Base-by-base conservation (phyloP, 2,113 vertebrate genomes). In the Macquaria ambigua region DNA sequence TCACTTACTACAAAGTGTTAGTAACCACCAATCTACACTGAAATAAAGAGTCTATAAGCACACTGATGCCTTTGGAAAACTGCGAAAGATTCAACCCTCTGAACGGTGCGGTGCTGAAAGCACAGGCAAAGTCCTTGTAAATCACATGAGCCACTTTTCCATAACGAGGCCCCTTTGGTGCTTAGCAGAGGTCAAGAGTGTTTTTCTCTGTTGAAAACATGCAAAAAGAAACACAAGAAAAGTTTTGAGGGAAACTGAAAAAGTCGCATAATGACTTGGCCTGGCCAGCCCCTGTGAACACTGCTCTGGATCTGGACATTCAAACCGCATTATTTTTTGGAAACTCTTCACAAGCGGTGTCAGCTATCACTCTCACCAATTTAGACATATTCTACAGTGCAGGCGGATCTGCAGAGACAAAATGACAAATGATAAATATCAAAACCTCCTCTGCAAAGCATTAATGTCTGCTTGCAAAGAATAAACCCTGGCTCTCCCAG, bases 381-480 rank as follows among this genome's bases (percentile, higher is more conserved):
- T 85, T 68, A 77, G 82, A 89, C 55, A 23, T 75, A 77, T 82
- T 83, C 71, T 52, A 67, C 59, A 78, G 68, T 78, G 79, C 50
- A 55, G 62, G 53, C 61, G 81, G 84, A 94, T 91, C 82, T 73
- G 72, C 74, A 70, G 74, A 82, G 81, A 86, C 85, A 77, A 93
- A 93, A 92, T 87, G 87, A 92, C 89, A 92, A 88, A 93, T 89
- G 89, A 91, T 92, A 82, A 93, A 93, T 91, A 94, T 90, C 90
- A 94, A 88, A 90, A 61, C 59, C 56, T 89, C 69, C 83, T 83
- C 90, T 90, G 79, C 92, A 82, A 90, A 95, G 93, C 91, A 94
- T 95, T 95, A 94, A 95, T 82, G 92, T 93, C 91, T 94, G 82
- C 93, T 93, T 88, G 94, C 93, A 90, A 93, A 94, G 93, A 94